These are phyloP conservation scores for Lordiphosa stackelbergi DNA, from an alignment of 1,140 invertebrate species.

Conservation along the genomic window DNA sequence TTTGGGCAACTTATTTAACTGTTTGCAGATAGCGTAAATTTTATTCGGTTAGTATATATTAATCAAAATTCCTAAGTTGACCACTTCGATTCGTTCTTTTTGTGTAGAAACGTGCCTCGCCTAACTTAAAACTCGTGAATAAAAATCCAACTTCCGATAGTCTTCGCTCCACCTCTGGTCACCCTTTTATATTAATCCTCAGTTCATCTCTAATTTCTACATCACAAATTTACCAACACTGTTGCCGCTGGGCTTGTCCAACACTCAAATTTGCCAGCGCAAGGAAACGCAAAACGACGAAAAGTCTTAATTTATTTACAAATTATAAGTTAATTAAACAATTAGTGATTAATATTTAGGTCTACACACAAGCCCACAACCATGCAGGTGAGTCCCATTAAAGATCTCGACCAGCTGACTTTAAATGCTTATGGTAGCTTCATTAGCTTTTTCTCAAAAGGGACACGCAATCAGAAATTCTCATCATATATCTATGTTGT, in stretches of 20 bases:
- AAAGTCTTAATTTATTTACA: conserved; percentile 24
- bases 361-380: conserved; percentile 4
- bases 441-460: not conserved
- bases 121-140: no score
- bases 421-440: no score
- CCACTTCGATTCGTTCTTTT: no score
- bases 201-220: conserved; percentile 6
- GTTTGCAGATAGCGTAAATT: no score
- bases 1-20: no score
- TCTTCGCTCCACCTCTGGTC: conserved; percentile 23
- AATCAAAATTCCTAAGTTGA: no score
- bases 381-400: conserved; percentile 34
- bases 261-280: conserved; percentile 26
- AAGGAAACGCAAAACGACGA: conserved; percentile 16
- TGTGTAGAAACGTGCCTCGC: no score
- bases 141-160: not conserved
- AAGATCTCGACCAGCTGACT: not conserved
- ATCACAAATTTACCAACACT: conserved; percentile 2
- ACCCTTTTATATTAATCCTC: conserved; percentile 9
- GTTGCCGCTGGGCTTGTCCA: not conserved
- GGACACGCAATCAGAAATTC: conserved; percentile 31
- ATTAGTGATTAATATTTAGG: conserved; percentile 2
- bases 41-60: no score
- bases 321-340: conserved; percentile 4
- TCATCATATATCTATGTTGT: conserved; percentile 9